Evolutionary conservation across 2,797 vertebrate species (phyloP).

Genomic region (Naso thynnoides): DNA sequence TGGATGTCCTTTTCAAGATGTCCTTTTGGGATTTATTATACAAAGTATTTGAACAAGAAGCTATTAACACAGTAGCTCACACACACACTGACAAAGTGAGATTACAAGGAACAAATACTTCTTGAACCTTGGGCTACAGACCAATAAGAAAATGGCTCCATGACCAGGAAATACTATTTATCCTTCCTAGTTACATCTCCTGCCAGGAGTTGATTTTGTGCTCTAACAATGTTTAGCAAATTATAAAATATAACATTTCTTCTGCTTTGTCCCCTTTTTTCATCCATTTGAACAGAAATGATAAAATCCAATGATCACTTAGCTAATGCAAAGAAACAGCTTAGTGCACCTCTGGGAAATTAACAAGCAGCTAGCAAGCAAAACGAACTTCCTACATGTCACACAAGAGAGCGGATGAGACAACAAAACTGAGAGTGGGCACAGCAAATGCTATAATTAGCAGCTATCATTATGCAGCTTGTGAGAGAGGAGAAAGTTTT

Average conservation of each 20-base stretch:
- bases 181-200: background rate
- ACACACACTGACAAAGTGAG: background rate
- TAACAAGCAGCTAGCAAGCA: conserved; percentile 42
- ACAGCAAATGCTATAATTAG: conserved; percentile 55
- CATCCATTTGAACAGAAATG: conserved; percentile 23
- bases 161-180: conserved; percentile 5
- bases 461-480: conserved; percentile 42
- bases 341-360: conserved; percentile 63
- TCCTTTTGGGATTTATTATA: background rate
- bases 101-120: background rate
- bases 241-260: conserved; percentile 19
- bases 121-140: background rate
- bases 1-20: background rate
- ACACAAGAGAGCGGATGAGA: conserved; percentile 44
- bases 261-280: conserved; percentile 9
- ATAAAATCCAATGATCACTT: conserved; percentile 43
- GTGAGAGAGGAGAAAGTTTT: conserved; percentile 21
- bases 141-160: background rate
- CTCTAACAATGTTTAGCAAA: background rate
- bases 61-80: too few species aligned
- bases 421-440: conserved; percentile 45
- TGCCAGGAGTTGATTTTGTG: background rate
- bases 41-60: background rate
- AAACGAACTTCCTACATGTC: conserved; percentile 42
- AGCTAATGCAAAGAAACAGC: conserved; percentile 31